Evolutionary conservation across 2,797 vertebrate species (phyloP).

Genomic region (Chrysocyon brachyurus): DNA sequence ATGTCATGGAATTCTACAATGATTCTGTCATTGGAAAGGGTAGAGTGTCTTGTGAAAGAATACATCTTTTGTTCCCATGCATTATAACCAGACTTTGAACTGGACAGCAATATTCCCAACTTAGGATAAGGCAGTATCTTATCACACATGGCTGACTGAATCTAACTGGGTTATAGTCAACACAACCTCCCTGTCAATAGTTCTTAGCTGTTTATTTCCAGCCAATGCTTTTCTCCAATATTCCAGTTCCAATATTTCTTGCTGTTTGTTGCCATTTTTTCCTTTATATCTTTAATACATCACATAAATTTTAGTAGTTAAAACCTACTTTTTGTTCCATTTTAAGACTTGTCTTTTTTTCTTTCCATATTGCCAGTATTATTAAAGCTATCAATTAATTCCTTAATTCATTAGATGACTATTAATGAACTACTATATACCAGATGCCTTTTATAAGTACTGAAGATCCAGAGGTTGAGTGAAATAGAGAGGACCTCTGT

Average conservation of each 20-base stretch:
- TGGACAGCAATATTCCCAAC: neutral
- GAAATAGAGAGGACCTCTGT: neutral
- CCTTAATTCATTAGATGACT: neutral
- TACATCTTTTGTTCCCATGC: neutral
- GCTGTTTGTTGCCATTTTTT: neutral
- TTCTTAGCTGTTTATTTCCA: neutral
- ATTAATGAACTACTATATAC: neutral
- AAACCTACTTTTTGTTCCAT: neutral
- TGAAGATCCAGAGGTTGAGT: neutral
- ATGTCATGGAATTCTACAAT: neutral
- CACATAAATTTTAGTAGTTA: neutral
- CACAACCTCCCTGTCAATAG: neutral
- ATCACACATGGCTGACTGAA: neutral
- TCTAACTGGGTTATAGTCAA: neutral
- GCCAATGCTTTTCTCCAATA: neutral
- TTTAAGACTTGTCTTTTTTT: neutral
- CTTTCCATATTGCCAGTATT: neutral
- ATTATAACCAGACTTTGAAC: neutral
- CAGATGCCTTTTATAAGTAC: neutral
- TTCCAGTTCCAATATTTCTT: neutral
- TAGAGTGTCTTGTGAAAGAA: neutral
- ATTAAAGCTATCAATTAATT: neutral
- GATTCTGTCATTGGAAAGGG: neutral
- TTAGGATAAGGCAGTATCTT: neutral
- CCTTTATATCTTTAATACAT: neutral